Percentiles rank a stretch among this genome's conserved stretches.
These are phyloP conservation scores for Opisthocomus hoazin DNA, from an alignment of 2,113 vertebrate genomes.

Conservation along the genomic window DNA sequence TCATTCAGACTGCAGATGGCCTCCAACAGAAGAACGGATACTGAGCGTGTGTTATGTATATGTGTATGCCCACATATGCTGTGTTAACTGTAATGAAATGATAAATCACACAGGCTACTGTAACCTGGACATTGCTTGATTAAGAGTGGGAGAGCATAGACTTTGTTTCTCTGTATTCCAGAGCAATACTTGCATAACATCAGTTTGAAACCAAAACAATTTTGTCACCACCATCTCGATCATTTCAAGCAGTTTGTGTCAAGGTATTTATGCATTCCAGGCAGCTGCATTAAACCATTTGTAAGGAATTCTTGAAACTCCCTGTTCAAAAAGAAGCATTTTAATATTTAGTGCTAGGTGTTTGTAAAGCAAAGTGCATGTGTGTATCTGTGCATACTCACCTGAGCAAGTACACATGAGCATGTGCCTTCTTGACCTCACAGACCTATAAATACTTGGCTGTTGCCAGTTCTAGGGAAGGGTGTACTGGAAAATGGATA, in stretches of 20 bases:
- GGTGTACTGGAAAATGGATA: neutral
- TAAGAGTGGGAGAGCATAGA: neutral
- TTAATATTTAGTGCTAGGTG: neutral
- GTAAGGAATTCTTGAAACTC: neutral
- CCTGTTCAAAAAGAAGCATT: neutral
- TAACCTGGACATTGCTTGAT: neutral
- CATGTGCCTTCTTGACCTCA: neutral
- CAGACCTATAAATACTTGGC: neutral
- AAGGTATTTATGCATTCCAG: neutral
- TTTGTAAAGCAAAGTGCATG: neutral
- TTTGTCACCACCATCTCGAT: neutral
- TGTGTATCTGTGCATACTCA: neutral
- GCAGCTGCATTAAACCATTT: neutral
- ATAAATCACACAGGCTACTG: neutral
- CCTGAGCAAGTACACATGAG: neutral
- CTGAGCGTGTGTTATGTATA: neutral
- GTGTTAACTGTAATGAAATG: neutral
- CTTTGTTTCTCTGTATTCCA: neutral
- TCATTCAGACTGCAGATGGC: neutral
- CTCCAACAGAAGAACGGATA: neutral
- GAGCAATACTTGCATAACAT: neutral
- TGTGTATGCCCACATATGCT: neutral
- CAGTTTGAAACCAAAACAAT: neutral
- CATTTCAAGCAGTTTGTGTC: neutral
- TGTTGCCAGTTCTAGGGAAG: neutral